These are phyloP conservation scores for Coenonympha arcania DNA, from an alignment of 2,888 invertebrate genomes.

Conservation along the genomic window DNA sequence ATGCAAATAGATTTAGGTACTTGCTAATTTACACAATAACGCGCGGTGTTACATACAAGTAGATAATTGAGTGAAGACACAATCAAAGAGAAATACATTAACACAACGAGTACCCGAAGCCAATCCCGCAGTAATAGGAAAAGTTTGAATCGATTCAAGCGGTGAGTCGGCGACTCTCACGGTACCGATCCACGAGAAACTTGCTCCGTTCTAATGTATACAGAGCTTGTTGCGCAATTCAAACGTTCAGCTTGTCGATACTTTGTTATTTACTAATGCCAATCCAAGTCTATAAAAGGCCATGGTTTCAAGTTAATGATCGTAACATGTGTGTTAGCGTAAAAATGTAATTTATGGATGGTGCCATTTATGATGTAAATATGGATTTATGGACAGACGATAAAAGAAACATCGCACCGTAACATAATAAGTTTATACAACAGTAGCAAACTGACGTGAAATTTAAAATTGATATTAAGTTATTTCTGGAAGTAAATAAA, in stretches of 20 bases:
- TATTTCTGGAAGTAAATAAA: too few species aligned
- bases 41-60: neutral
- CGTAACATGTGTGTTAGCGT: too few species aligned
- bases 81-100: slow-evolving; percentile 33
- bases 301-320: too few species aligned
- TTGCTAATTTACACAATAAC: neutral
- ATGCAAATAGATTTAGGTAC: neutral
- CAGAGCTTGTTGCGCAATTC: slow-evolving; percentile 22
- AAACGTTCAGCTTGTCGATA: slow-evolving; percentile 15
- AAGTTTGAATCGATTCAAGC: slow-evolving; percentile 53
- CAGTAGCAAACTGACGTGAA: too few species aligned
- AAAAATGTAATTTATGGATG: too few species aligned
- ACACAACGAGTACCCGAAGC: slow-evolving; percentile 42
- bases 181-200: slow-evolving; percentile 28
- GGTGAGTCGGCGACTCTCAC: slow-evolving; percentile 32
- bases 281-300: slow-evolving; percentile 14
- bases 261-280: slow-evolving; percentile 6
- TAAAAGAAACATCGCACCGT: too few species aligned
- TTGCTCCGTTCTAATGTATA: slow-evolving; percentile 28
- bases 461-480: too few species aligned
- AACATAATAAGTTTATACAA: too few species aligned
- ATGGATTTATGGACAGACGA: too few species aligned
- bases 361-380: too few species aligned
- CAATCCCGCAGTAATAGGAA: slow-evolving; percentile 51
- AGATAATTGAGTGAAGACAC: slow-evolving; percentile 19